A percentile compares a stretch with the other conserved stretches of the same genome.
These are phyloP conservation scores for Menidia menidia DNA, from an alignment of 2,797 vertebrate species.

Conservation along the genomic window DNA sequence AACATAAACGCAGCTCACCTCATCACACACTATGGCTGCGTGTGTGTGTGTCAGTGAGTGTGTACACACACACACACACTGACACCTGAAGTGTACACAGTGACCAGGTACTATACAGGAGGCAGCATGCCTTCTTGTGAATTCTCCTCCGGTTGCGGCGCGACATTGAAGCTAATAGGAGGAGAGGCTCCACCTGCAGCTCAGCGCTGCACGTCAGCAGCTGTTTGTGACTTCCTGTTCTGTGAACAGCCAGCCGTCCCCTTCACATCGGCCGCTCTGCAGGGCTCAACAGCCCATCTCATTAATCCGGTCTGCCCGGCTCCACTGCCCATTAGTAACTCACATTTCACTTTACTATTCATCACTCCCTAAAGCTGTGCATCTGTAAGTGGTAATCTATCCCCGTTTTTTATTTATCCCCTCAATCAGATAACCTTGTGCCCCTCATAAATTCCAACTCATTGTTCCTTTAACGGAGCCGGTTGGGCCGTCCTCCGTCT, in stretches of 20 bases:
- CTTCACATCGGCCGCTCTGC: constrained; percentile 11
- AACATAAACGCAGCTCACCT: constrained; percentile 23
- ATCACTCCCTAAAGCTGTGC: constrained; percentile 9
- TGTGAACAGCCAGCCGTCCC: constrained; percentile 26
- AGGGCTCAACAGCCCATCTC: constrained; percentile 41
- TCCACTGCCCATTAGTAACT: constrained; percentile 17
- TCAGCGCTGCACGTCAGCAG: constrained; percentile 50
- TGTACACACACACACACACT: constrained; percentile 2
- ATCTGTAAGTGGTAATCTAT: background rate
- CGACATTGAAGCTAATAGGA: constrained; percentile 71
- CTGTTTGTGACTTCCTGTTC: constrained; percentile 22
- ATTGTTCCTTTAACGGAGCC: constrained; percentile 36
- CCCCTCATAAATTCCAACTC: constrained; percentile 54
- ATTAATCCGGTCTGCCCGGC: constrained; percentile 24
- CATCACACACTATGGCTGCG: background rate
- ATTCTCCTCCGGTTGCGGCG: constrained; percentile 49
- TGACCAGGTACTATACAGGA: constrained; percentile 21
- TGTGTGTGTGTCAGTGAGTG: no score
- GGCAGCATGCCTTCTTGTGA: constrained; percentile 33
- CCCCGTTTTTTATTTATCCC: constrained; percentile 34
- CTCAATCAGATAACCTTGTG: constrained; percentile 42
- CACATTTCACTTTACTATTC: constrained; percentile 28
- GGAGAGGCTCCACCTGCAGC: constrained; percentile 61
- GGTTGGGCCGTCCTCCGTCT: constrained; percentile 20
- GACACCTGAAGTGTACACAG: constrained; percentile 30